Evolutionary conservation across 37 sponge, comb jelly and placozoan species (phyloP).

Genomic region (Geodia barretti): DNA sequence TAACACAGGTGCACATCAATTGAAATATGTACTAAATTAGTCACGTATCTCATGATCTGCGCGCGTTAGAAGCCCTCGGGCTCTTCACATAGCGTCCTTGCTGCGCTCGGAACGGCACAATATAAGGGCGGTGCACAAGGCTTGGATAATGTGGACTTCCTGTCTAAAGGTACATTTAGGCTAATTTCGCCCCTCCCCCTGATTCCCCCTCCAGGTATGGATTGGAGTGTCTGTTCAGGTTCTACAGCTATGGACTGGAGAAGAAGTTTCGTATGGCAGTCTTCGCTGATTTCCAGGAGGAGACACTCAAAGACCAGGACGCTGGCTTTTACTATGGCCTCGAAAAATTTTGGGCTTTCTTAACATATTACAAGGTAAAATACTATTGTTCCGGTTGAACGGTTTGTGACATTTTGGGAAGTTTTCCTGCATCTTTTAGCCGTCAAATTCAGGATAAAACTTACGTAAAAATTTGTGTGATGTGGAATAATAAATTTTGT

Average conservation of each 20-base stretch:
- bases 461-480: background rate
- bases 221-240: slow-evolving; percentile 98
- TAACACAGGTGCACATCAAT: no score
- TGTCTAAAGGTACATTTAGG: background rate
- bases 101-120: no score
- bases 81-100: no score
- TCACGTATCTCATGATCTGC: no score
- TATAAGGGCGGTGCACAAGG: no score
- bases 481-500: background rate
- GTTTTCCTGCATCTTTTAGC: background rate
- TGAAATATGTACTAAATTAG: no score
- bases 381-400: no score
- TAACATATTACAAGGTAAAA: slow-evolving; percentile 95
- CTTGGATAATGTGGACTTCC: background rate
- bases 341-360: slow-evolving; percentile 99
- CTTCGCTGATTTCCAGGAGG: slow-evolving; percentile 90
- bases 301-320: slow-evolving; percentile 85
- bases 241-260: slow-evolving; percentile 99
- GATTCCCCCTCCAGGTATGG: slow-evolving; percentile 79
- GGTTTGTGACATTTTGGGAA: background rate
- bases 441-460: background rate
- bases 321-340: slow-evolving; percentile 90
- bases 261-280: slow-evolving; percentile 87
- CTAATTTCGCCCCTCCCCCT: background rate
- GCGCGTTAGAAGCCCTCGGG: no score